phyloP scores from a whole-genome alignment of 2,888 invertebrate species.

The Gastrophysa polygoni region DNA sequence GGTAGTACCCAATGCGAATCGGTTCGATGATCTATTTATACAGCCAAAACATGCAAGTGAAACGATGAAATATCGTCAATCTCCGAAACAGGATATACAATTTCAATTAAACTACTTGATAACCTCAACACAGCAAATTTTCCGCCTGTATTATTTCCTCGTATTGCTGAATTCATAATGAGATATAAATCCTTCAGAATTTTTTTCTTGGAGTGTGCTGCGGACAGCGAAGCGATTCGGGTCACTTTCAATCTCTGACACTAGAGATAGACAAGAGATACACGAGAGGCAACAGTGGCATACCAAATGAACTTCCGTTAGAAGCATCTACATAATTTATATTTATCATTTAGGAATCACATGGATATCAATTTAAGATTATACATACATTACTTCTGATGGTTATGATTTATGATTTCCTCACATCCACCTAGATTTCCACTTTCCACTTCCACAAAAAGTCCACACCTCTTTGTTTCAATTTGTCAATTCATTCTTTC shows the following conservation, averaged over 20 bases:
- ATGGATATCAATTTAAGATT: too few species aligned
- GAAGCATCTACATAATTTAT: too few species aligned
- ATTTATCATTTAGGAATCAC: too few species aligned
- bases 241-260: background rate
- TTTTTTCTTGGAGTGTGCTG: background rate
- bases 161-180: background rate
- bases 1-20: background rate
- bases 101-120: background rate
- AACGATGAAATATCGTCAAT: background rate
- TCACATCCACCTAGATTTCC: too few species aligned
- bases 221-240: background rate
- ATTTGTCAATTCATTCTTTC: too few species aligned
- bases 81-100: background rate
- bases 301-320: too few species aligned
- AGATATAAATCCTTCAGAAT: constrained; percentile 5
- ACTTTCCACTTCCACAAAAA: too few species aligned
- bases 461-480: too few species aligned
- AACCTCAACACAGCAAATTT: background rate
- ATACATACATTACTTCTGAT: too few species aligned
- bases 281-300: too few species aligned
- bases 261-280: background rate
- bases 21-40: too few species aligned
- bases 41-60: background rate
- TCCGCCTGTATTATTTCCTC: constrained; percentile 7
- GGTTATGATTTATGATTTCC: too few species aligned